Conservation (phyloP, 2,797 vertebrate genomes). For the Tympanoctomys barrerae region DNA sequence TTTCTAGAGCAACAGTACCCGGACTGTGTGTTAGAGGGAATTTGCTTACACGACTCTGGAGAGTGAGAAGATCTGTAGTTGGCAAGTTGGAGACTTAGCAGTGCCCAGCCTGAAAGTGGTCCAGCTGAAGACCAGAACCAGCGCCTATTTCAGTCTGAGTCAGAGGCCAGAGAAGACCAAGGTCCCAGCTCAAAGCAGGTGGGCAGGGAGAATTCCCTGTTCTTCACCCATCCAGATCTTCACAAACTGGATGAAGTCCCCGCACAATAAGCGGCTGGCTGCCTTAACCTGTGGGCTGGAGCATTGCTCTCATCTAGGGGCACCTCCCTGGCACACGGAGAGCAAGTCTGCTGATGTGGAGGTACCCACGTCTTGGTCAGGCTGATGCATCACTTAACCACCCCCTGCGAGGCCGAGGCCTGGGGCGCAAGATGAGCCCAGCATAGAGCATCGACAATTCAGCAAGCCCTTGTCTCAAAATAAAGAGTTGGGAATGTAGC, state of each 20-base stretch:
- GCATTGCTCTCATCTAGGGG: background rate
- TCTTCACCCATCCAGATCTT: background rate
- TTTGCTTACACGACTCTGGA: background rate
- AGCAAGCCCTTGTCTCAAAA: background rate
- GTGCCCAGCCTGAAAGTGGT: background rate
- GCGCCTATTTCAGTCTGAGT: background rate
- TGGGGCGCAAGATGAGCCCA: background rate
- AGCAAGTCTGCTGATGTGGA: background rate
- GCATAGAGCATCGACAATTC: background rate
- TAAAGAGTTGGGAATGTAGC: background rate
- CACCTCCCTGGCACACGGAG: background rate
- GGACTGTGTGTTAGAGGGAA: background rate
- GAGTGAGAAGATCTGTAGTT: background rate
- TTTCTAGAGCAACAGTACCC: slow-evolving; percentile 18
- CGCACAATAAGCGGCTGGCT: background rate
- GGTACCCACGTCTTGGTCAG: background rate
- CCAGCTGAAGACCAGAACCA: background rate
- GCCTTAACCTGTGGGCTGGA: background rate
- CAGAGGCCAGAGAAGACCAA: background rate
- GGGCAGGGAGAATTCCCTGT: background rate
- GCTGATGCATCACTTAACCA: background rate
- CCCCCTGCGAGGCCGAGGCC: background rate
- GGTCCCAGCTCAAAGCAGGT: background rate
- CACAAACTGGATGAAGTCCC: background rate
- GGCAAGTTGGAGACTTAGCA: background rate